These are phyloP conservation scores for Bolinopsis microptera DNA, from an alignment of 37 sponge, comb jelly and placozoan species.

Conservation along the genomic window DNA sequence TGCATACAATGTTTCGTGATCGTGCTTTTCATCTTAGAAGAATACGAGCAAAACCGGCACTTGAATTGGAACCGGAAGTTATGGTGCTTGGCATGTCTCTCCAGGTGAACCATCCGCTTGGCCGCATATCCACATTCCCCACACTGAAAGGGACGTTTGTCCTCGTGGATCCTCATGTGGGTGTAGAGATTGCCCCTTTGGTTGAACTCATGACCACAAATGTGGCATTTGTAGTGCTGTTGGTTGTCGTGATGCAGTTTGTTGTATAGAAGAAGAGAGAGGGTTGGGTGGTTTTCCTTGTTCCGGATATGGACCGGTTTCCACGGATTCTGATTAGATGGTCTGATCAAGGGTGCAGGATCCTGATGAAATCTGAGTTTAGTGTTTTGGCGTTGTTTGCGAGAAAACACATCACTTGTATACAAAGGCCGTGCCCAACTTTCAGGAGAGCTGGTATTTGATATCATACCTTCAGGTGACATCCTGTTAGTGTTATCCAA, in stretches of 20 bases:
- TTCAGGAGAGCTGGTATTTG: no score
- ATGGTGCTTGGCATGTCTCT: conserved; percentile 3
- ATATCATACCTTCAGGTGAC: no score
- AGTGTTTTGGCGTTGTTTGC: no score
- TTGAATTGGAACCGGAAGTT: background rate
- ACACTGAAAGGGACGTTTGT: background rate
- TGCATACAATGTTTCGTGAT: background rate
- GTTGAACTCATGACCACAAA: background rate
- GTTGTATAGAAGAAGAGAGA: no score
- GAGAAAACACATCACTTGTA: no score
- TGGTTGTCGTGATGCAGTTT: no score
- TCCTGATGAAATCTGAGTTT: no score
- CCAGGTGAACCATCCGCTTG: background rate
- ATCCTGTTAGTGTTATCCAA: no score
- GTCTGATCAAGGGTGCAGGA: no score
- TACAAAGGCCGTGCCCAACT: no score
- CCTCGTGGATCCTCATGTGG: background rate
- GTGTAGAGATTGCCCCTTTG: background rate
- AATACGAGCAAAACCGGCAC: background rate
- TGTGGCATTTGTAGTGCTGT: background rate
- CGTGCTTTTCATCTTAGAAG: background rate
- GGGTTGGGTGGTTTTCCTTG: background rate
- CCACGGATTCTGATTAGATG: no score
- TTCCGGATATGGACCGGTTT: no score
- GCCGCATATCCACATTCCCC: background rate